Evolutionary conservation across 2,888 invertebrate species (phyloP).

Genomic region (Troides oblongomaculatus): DNA sequence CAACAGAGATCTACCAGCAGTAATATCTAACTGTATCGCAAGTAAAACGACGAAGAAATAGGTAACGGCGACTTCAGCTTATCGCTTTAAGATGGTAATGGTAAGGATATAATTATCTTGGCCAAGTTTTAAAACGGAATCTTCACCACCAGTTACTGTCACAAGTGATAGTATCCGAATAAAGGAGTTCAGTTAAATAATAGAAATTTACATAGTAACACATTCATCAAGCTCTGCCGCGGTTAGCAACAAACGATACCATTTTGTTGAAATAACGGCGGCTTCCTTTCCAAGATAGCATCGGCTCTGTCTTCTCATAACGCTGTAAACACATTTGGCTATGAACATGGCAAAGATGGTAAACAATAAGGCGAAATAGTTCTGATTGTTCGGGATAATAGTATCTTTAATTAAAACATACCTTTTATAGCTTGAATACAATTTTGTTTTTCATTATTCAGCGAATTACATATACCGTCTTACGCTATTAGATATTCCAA

Average conservation of each 20-base stretch:
- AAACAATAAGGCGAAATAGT: constrained; percentile 29
- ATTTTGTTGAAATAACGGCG: constrained; percentile 29
- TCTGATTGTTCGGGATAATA: constrained; percentile 22
- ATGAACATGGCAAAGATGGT: constrained; percentile 21
- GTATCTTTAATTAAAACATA: constrained; percentile 27
- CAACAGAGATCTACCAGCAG: too few relatives aligned
- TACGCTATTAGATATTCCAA: not conserved
- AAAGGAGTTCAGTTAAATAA: not conserved
- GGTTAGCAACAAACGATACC: constrained; percentile 24
- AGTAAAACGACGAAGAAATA: too few relatives aligned
- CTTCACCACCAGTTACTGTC: not conserved
- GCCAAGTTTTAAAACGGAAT: not conserved
- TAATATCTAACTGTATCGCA: too few relatives aligned
- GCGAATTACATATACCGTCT: constrained; percentile 10
- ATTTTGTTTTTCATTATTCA: constrained; percentile 21
- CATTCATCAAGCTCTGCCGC: constrained; percentile 15
- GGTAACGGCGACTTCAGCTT: too few relatives aligned
- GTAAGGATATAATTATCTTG: too few relatives aligned
- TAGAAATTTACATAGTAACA: not conserved
- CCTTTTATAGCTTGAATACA: constrained; percentile 27
- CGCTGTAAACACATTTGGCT: constrained; percentile 28
- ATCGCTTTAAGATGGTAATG: too few relatives aligned
- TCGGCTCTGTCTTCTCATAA: constrained; percentile 25
- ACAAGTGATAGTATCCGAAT: not conserved
- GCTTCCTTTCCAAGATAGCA: constrained; percentile 27